phyloP scores from a whole-genome alignment of 1,140 invertebrate genomes.

The Hormaphis cornu region DNA sequence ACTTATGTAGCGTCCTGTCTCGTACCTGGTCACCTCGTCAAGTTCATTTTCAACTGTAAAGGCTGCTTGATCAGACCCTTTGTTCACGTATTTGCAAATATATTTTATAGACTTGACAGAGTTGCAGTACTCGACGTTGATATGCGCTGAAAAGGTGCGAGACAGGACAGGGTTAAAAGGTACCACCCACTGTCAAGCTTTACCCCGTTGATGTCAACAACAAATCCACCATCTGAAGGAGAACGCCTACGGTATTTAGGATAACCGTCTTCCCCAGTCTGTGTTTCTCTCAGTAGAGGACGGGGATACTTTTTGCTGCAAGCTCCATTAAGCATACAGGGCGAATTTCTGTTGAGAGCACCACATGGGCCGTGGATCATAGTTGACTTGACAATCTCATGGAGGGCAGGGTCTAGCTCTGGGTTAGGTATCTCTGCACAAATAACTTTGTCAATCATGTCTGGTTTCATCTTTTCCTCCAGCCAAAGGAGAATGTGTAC shows the following conservation, averaged over 20 bases:
- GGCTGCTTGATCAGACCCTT: conserved; percentile 37
- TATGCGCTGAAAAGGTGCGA: conserved; percentile 40
- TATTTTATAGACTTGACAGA: conserved; percentile 44
- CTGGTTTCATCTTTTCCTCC: conserved; percentile 40
- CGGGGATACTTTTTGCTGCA: conserved; percentile 44
- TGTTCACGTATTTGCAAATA: conserved; percentile 44
- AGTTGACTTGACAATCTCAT: conserved; percentile 39
- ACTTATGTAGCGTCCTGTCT: conserved; percentile 41
- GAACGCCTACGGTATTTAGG: conserved; percentile 40
- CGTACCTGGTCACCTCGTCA: conserved; percentile 42
- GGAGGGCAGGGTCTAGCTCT: conserved; percentile 41
- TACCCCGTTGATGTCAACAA: conserved; percentile 42
- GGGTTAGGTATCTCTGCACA: conserved; percentile 49
- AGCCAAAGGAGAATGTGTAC: conserved; percentile 46
- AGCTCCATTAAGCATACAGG: conserved; percentile 45
- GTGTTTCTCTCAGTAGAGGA: conserved; percentile 37
- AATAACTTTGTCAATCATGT: conserved; percentile 46
- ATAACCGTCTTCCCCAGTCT: conserved; percentile 43
- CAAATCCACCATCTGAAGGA: conserved; percentile 31
- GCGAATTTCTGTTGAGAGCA: conserved; percentile 42
- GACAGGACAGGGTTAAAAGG: conserved; percentile 41
- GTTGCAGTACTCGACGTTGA: conserved; percentile 42
- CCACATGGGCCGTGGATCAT: conserved; percentile 48
- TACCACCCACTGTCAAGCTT: conserved; percentile 43
- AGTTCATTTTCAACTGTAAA: conserved; percentile 33